Evolutionary conservation across 1,140 invertebrate genomes (phyloP), one percentile per base, ranked within the genome.

Genomic region (Nomia melanderi): DNA sequence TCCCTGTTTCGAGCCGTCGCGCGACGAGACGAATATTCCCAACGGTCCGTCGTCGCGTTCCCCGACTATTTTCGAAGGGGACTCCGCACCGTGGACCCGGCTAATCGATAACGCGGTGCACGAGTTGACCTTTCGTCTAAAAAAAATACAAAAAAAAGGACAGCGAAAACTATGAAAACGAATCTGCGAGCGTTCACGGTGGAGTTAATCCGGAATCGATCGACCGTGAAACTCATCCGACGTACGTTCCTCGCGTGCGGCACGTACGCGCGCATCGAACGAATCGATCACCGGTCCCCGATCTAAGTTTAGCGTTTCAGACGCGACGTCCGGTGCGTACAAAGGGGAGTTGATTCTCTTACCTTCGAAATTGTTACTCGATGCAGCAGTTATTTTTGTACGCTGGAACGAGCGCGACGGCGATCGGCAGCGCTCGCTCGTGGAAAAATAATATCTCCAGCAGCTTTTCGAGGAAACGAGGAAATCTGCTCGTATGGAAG

Each of bases 61-160:
- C 4, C 3, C 54, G 27, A 11, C 27, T 7, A 7, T 56, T 56
- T 56, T 56, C 6, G 5, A 5, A 11, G 17, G 14, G 27, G 44
- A 17, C 17, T n/a, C 4, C 33, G 0, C n/a, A n/a, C 14, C 54
- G 20, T 5, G 12, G 27, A 29, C 12, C n/a, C 4, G 17, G 54
- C 29, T 17, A 4, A 56, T 56, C 54, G 54, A 56, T 56, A 56
- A n/a, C 5, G 14, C 54, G 4, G 11, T 6, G 6, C 6, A 27
- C 27, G 31, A 29, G 6, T 27, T 56, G 54, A 56, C 54, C 54
- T 56, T 56, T 31, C 54, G 54, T 56, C 25, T 56, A 56, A 56
- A 56, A 29, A 50, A n/a, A 50, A 23, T 9, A 11, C 7, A n/a
- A n/a, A n/a, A 50, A 50, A 50, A 50, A 50, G 6, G 20, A 50